These are phyloP conservation scores for Nothobranchius furzeri DNA, from an alignment of 2,113 vertebrate species.

Conservation along the genomic window DNA sequence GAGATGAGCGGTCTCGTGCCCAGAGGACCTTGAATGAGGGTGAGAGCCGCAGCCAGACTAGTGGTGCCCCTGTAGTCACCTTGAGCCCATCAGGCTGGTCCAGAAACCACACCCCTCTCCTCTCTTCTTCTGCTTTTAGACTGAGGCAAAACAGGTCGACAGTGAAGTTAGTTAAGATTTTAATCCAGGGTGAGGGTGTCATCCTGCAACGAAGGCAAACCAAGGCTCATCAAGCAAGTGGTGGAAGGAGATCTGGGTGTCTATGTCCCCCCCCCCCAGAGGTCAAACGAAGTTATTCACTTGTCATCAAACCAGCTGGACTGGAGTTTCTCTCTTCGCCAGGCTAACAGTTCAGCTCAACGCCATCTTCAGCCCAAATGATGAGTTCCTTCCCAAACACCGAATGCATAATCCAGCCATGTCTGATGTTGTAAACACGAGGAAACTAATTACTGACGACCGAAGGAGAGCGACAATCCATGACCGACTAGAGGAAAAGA, in stretches of 20 bases:
- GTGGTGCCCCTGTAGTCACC: conserved; percentile 28
- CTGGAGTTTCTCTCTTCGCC: conserved; percentile 25
- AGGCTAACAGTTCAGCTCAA: conserved; percentile 35
- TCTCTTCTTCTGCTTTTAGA: conserved; percentile 40
- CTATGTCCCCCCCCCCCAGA: conserved; percentile 26
- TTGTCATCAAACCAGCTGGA: conserved; percentile 38
- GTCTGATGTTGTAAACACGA: conserved; percentile 72
- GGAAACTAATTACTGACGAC: conserved; percentile 70
- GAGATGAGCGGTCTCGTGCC: conserved; percentile 22
- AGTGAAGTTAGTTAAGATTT: conserved; percentile 78
- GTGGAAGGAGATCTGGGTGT: conserved; percentile 46
- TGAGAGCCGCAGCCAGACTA: conserved; percentile 13
- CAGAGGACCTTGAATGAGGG: conserved; percentile 6
- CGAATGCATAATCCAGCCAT: conserved; percentile 65
- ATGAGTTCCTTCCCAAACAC: conserved; percentile 64
- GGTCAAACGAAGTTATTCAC: conserved; percentile 52
- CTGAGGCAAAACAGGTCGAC: conserved; percentile 54
- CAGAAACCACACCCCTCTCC: conserved; percentile 20
- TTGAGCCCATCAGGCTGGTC: conserved; percentile 40
- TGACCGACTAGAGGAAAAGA: conserved; percentile 64
- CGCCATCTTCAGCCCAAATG: conserved; percentile 46
- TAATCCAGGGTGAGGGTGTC: conserved; percentile 69
- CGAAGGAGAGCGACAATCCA: conserved; percentile 58
- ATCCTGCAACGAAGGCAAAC: conserved; percentile 55
- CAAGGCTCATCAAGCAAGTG: conserved; percentile 43